Evolutionary conservation across 1,140 invertebrate species (phyloP).

Genomic region (Ceratina japonica): DNA sequence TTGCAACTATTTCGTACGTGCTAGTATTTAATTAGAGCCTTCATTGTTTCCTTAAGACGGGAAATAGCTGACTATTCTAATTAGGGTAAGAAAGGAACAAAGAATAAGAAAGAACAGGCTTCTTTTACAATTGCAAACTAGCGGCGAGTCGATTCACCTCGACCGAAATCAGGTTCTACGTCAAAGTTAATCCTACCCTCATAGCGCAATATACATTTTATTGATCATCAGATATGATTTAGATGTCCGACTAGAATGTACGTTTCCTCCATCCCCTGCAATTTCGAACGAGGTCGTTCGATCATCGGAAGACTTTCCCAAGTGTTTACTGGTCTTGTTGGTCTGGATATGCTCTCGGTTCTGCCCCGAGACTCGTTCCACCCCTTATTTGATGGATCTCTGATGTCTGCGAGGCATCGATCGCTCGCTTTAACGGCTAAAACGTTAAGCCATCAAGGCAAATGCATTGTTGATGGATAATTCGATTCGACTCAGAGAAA

Average conservation of each 20-base stretch:
- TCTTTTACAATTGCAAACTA: no score
- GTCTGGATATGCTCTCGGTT: background rate
- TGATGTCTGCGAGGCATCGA: constrained; percentile 26
- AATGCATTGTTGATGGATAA: constrained; percentile 33
- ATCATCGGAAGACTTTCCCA: constrained; percentile 1
- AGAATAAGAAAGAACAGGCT: background rate
- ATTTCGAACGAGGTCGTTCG: background rate
- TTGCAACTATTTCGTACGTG: no score
- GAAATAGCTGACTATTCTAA: background rate
- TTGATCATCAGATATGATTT: background rate
- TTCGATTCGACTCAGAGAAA: constrained; percentile 7
- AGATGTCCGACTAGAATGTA: background rate
- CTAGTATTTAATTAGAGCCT: background rate
- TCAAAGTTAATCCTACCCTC: no score
- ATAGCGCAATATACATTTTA: no score
- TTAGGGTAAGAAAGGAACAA: constrained; percentile 10
- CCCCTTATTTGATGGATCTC: background rate
- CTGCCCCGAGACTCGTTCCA: background rate
- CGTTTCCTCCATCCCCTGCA: background rate
- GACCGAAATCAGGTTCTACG: no score
- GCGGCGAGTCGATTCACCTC: no score
- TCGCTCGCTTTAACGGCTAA: constrained; percentile 1
- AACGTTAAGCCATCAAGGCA: constrained; percentile 25
- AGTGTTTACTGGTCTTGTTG: background rate
- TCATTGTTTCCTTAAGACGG: background rate